Base-by-base conservation (phyloP, 2,113 vertebrate genomes). In the Ptychochromis oligacanthus region DNA sequence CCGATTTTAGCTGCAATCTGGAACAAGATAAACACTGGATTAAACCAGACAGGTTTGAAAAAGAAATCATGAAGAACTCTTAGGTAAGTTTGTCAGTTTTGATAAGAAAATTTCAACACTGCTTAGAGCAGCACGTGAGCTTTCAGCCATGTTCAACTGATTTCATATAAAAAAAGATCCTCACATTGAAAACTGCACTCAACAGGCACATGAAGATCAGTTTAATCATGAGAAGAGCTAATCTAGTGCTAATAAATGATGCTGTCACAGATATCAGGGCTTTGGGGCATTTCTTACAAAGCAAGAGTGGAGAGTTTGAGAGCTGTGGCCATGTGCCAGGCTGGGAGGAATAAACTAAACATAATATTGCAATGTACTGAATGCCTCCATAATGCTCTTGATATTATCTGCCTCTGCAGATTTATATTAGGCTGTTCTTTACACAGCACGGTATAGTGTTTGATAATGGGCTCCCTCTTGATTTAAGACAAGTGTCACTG, bases 1-100 rank as follows among this genome's bases (percentile, higher is more conserved):
- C 97, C 97, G 6, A 99, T 99, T 93, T 99, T 99, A 81, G 97
- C 97, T 88, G 97, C 97, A 36, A 99, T 99, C 97, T 99, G 82
- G 9, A 92, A 81, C 74, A 46, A 84, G 12, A 28, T 5, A 10
- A 31, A 62, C 8, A 62, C 1, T 1, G 4, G 20, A 59, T 85
- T 14, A 81, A 67, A 75, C 22, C 31, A 34, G 17, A 70, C 24
- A 40, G 4, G 3, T 70, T 5, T 38, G 38, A 20, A 67, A n/a
- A 67, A 64, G 43, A 22, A 26, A 40, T 6, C 4, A n/a, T 31
- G 26, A 46, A 77, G 56, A 59, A 26, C 26, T 49, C 13, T 60
- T 46, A 15, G 43, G 1, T 15, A 72, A 28, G 40, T 77, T 2
- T 77, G 15, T 24, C 11, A 13, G 59, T 43, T 14, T 64, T 34